Conservation (phyloP, 2,797 vertebrate genomes). For the Periophthalmus magnuspinnatus region DNA sequence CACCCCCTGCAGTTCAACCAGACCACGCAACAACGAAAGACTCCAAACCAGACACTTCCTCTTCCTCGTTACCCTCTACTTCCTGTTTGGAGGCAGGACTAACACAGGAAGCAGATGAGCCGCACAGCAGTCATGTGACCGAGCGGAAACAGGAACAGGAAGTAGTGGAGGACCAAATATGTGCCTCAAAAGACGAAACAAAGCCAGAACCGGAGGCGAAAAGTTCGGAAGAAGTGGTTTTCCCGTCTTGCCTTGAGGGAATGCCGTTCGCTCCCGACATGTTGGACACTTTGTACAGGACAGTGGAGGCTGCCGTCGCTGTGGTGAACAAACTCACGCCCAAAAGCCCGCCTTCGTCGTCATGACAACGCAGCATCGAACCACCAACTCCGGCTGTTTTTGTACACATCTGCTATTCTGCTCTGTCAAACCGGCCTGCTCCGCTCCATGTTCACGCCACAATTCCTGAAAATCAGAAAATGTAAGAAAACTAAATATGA, state of each 20-base stretch:
- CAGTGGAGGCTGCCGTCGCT: constrained; percentile 94
- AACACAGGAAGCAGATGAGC: constrained; percentile 49
- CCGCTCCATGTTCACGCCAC: not conserved
- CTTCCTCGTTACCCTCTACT: constrained; percentile 65
- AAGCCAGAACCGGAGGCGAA: constrained; percentile 79
- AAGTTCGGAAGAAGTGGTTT: constrained; percentile 77
- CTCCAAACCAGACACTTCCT: constrained; percentile 83
- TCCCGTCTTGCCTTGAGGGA: constrained; percentile 73
- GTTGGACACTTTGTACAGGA: constrained; percentile 95
- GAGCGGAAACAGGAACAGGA: constrained; percentile 46
- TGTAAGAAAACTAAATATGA: no score
- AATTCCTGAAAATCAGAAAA: no score
- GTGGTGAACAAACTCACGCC: constrained; percentile 90
- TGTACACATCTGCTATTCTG: not conserved
- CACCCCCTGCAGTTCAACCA: constrained; percentile 66
- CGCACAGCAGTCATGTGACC: constrained; percentile 53
- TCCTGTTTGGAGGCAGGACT: constrained; percentile 70
- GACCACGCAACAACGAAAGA: constrained; percentile 78
- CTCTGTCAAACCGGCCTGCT: not conserved
- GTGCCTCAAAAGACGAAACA: constrained; percentile 73
- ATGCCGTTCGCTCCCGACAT: constrained; percentile 84
- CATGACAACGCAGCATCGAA: constrained; percentile 79
- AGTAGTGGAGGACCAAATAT: constrained; percentile 63
- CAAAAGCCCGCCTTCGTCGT: constrained; percentile 84
- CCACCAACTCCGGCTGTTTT: not conserved